phyloP scores from a whole-genome alignment of 1,140 invertebrate genomes.

The Diuraphis noxia region DNA sequence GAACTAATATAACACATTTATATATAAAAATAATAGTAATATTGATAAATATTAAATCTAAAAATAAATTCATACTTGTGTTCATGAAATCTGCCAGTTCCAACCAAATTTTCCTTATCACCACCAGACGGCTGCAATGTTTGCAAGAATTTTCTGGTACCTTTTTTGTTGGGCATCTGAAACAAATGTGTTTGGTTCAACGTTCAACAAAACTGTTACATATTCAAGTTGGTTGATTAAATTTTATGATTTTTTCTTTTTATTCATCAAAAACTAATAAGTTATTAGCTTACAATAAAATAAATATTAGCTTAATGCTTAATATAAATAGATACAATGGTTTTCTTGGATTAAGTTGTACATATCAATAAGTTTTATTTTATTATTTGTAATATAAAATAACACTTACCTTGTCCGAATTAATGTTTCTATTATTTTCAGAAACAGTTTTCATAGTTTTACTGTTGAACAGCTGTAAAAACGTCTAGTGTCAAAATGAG shows the following conservation, averaged over 20 bases:
- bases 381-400: neutral
- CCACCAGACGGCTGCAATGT: slow-evolving; percentile 57
- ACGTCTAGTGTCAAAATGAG: neutral
- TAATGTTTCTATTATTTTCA: neutral
- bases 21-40: neutral
- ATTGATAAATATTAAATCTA: neutral
- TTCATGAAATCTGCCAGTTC: slow-evolving; percentile 53
- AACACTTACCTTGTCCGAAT: slow-evolving; percentile 17
- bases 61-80: neutral
- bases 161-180: slow-evolving; percentile 39
- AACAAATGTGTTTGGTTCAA: neutral
- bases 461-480: neutral
- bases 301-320: no score
- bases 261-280: no score
- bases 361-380: no score
- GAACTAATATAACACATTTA: neutral
- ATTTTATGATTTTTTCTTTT: no score
- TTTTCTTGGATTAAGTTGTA: no score
- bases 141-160: slow-evolving; percentile 55
- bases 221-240: neutral
- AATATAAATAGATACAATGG: no score
- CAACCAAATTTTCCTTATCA: slow-evolving; percentile 57
- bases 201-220: neutral
- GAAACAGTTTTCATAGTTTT: slow-evolving; percentile 28
- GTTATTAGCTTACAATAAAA: no score